phyloP scores from a whole-genome alignment of 1,140 invertebrate species.

The Sarcophaga bullata region DNA sequence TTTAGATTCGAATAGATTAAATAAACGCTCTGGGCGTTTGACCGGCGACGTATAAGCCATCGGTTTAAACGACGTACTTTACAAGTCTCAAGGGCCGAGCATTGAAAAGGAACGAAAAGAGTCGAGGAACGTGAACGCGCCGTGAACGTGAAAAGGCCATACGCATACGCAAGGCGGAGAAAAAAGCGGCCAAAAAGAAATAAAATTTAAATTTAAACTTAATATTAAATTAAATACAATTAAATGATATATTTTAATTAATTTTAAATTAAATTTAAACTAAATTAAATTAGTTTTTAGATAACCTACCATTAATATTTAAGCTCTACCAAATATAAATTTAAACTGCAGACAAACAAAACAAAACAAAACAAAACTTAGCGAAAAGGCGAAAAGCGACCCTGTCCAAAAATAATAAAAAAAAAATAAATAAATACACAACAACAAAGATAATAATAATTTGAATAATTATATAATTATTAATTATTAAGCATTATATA shows the following conservation, averaged over 20 bases:
- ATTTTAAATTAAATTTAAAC: conserved; percentile 32
- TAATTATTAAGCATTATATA: neutral
- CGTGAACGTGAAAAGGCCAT: conserved; percentile 80
- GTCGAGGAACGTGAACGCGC: conserved; percentile 77
- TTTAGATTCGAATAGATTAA: conserved; percentile 86
- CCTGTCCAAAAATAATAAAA: conserved; percentile 17
- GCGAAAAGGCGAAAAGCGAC: neutral
- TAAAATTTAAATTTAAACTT: conserved; percentile 56
- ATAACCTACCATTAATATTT: neutral
- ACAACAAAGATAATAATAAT: neutral
- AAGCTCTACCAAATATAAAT: conserved; percentile 36
- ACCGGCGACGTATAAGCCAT: conserved; percentile 81
- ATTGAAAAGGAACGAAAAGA: conserved; percentile 83
- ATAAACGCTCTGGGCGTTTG: conserved; percentile 87
- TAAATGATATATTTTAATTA: conserved; percentile 36
- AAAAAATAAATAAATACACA: neutral
- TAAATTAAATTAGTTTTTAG: conserved; percentile 31
- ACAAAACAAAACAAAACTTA: neutral
- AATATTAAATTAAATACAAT: conserved; percentile 2
- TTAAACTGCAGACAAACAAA: neutral
- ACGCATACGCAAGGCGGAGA: conserved; percentile 84
- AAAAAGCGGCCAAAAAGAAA: conserved; percentile 77
- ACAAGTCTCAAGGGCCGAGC: conserved; percentile 84
- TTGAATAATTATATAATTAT: neutral
- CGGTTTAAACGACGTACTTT: conserved; percentile 87